Evolutionary conservation across 2,888 invertebrate genomes (phyloP), one percentile per base, ranked within the genome.

Genomic region (Clunio marinus): DNA sequence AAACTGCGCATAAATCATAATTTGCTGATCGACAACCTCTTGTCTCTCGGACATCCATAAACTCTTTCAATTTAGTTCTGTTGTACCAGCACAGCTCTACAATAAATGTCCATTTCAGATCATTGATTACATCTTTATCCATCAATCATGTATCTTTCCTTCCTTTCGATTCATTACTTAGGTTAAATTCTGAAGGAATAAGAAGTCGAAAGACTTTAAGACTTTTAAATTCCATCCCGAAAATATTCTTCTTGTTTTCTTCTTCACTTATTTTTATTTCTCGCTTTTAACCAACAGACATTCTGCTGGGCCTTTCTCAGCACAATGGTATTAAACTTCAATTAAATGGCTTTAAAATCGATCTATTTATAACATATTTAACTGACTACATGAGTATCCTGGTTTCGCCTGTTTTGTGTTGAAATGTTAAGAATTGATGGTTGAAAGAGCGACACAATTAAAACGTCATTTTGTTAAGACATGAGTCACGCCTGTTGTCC

Each of bases 111-210:
- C 51, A 51, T 51, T 51, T 51, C 51, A 17, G 22, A 20, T 51
- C 27, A n/a, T 28, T 58, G 57, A 58, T 58, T 58, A 58, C 13
- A 58, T 58, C 57, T 27, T 27, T 27, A 58, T 58, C 28, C 57
- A 58, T 58, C 57, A 58, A 58, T 58, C 57, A 58, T 58, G 24
- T 13, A 58, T 27, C 20, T n/a, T 15, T 41, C 10, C 15, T 32
- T 8, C 5, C 32, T 10, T 32, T 10, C 32, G 41, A n/a, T 41
- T 41, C 4, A n/a, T 32, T 32, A 10, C 4, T 32, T 32, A 32
- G 4, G 32, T 32, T 7, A 32, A 4, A 32, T 32, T 32, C 10
- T 10, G 10, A 20, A 51, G 3, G 15, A 51, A 51, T n/a, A 51
- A 51, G 17, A 51, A n/a, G 41, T 13, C 7, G 41, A 32, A 41